These are phyloP conservation scores for Morus bassanus DNA, from an alignment of 2,797 vertebrate species.

Conservation along the genomic window DNA sequence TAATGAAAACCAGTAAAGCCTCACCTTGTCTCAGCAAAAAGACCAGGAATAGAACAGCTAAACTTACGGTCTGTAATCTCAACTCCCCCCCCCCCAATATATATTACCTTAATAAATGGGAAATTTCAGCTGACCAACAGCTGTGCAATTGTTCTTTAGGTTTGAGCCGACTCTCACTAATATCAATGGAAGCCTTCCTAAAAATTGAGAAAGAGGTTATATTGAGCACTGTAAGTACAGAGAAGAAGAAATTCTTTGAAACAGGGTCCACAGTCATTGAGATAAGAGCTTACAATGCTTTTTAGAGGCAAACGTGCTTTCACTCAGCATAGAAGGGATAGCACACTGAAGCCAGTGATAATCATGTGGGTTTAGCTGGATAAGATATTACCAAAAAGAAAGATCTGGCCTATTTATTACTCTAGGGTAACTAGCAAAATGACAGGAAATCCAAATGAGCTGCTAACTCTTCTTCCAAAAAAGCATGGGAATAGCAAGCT, in stretches of 20 bases:
- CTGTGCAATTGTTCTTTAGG: not conserved
- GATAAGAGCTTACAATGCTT: not conserved
- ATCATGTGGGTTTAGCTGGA: not conserved
- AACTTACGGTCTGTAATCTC: not conserved
- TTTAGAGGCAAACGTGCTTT: not conserved
- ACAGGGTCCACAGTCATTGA: not conserved
- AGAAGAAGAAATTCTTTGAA: not conserved
- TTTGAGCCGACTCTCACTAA: not conserved
- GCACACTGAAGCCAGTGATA: not conserved
- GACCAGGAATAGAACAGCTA: not conserved
- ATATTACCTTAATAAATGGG: not conserved
- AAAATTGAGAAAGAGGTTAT: not conserved
- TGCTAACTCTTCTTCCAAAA: not conserved
- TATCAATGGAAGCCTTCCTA: not conserved
- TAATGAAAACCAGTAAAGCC: slow-evolving; percentile 43
- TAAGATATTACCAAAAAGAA: not conserved
- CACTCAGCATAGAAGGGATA: not conserved
- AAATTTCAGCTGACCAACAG: not conserved
- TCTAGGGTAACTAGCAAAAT: not conserved
- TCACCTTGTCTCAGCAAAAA: not conserved
- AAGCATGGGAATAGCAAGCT: not conserved
- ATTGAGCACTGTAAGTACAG: not conserved
- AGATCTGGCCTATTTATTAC: not conserved
- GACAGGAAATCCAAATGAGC: not conserved
- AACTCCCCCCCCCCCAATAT: not conserved